A percentile compares a stretch with the other conserved stretches of the same genome.
Evolutionary conservation across 2,113 vertebrate species (phyloP).

Genomic region (Proteles cristata): DNA sequence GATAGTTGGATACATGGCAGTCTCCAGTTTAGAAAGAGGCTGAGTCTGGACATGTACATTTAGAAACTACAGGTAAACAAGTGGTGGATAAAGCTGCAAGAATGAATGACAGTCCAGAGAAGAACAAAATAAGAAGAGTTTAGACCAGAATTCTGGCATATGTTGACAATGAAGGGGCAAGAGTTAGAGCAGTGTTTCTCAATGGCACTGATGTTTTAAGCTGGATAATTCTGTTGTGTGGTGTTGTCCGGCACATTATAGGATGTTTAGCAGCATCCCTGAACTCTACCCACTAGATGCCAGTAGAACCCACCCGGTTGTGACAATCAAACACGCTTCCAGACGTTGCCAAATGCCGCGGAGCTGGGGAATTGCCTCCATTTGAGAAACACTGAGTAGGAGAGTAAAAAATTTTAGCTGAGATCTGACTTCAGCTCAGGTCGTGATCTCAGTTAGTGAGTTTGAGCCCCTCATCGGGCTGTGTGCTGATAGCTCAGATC

Average conservation of each 20-base stretch:
- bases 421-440: no score
- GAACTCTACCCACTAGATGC: not conserved
- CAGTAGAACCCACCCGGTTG: not conserved
- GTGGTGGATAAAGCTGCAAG: not conserved
- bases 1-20: not conserved
- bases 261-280: not conserved
- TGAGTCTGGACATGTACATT: not conserved
- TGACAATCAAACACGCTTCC: not conserved
- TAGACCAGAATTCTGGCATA: not conserved
- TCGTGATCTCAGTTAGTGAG: no score
- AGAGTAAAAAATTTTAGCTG: no score
- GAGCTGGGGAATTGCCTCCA: not conserved
- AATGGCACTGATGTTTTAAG: not conserved
- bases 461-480: no score
- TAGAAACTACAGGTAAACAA: not conserved
- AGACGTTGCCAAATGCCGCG: not conserved
- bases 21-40: not conserved
- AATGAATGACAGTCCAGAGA: not conserved
- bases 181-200: not conserved
- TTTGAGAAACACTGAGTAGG: not conserved
- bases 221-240: not conserved
- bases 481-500: no score
- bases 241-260: not conserved
- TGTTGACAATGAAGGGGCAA: not conserved
- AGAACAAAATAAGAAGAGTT: not conserved